Conservation (phyloP, 2,113 vertebrate genomes). For the Halcyon malimbica region DNA sequence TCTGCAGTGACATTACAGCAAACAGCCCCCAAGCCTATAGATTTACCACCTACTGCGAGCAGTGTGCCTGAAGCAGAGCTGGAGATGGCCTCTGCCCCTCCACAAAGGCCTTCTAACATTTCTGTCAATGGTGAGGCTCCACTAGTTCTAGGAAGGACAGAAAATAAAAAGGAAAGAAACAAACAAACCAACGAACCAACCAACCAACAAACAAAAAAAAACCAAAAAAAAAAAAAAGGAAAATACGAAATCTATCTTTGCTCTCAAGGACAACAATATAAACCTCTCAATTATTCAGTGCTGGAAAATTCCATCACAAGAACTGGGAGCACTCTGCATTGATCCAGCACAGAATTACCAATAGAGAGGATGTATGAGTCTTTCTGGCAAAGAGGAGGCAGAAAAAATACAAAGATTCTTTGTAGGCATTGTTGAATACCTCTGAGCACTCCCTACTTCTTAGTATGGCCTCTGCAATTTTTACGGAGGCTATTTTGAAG, state of each 20-base stretch:
- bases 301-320: neutral
- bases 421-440: neutral
- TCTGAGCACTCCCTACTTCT: neutral
- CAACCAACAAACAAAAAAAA: too few species aligned
- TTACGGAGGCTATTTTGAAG: neutral
- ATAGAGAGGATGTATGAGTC: neutral
- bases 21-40: neutral
- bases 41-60: neutral
- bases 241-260: neutral
- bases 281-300: constrained; percentile 14
- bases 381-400: neutral
- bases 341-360: constrained; percentile 6
- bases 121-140: neutral
- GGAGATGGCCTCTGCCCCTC: neutral
- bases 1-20: neutral
- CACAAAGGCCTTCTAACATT: neutral
- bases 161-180: neutral
- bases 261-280: neutral
- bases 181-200: too few species aligned
- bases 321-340: neutral
- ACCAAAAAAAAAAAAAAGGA: neutral
- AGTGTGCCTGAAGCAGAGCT: neutral
- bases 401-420: constrained; percentile 17
- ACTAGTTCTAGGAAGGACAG: neutral
- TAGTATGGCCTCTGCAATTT: neutral